Evolutionary conservation across 2,113 vertebrate species (phyloP).

Genomic region (Heteronetta atricapilla): DNA sequence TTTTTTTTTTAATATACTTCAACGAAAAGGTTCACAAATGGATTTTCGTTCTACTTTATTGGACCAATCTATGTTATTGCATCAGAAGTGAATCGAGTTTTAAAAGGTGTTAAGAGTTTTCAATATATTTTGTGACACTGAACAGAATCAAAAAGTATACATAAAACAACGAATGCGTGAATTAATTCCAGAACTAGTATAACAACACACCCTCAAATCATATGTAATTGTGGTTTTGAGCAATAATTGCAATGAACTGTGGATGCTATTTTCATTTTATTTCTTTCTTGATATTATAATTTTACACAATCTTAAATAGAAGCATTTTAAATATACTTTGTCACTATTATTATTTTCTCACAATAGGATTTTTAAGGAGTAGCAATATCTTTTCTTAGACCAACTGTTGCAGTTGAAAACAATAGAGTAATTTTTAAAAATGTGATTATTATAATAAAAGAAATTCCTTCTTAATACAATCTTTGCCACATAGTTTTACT

Average conservation of each 20-base stretch:
- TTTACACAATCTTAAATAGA: background rate
- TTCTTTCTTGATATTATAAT: background rate
- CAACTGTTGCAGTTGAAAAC: background rate
- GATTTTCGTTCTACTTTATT: slow-evolving; percentile 77
- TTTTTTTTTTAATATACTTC: slow-evolving; percentile 80
- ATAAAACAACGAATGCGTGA: slow-evolving; percentile 66
- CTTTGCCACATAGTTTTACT: background rate
- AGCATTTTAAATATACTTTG: background rate
- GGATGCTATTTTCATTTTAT: background rate
- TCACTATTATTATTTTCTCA: background rate
- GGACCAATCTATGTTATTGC: slow-evolving; percentile 72
- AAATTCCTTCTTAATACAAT: background rate
- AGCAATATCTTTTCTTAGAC: background rate
- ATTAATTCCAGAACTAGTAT: slow-evolving; percentile 75
- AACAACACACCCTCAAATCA: slow-evolving; percentile 33
- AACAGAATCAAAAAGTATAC: slow-evolving; percentile 65
- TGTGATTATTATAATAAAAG: background rate
- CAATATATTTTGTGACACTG: slow-evolving; percentile 76
- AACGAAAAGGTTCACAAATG: slow-evolving; percentile 78
- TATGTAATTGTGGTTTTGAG: background rate
- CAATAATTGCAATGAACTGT: background rate
- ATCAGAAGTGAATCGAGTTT: slow-evolving; percentile 76
- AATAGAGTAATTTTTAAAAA: background rate
- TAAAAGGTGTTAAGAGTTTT: slow-evolving; percentile 83
- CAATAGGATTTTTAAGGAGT: background rate